A percentile compares a stretch with the other conserved stretches of the same genome.
Evolutionary conservation across 2,888 invertebrate genomes (phyloP).

Genomic region (Pseudanteris insignis): DNA sequence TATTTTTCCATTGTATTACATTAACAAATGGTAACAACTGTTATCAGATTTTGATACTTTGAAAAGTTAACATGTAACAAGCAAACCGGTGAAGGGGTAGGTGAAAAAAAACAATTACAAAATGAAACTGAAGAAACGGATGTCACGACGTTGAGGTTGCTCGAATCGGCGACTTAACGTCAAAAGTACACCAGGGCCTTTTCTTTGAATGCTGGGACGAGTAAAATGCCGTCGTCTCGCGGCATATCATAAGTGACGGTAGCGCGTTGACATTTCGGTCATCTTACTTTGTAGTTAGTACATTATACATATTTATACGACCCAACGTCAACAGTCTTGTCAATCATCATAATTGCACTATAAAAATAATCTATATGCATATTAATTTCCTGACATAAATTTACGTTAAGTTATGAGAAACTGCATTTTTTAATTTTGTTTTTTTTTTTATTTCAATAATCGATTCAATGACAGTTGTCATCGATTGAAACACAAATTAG

Average conservation of each 20-base stretch:
- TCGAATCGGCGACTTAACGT: slow-evolving; percentile 32
- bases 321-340: slow-evolving; percentile 38
- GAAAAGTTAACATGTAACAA: too few relatives aligned
- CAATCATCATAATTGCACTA: slow-evolving; percentile 31
- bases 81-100: too few relatives aligned
- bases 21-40: too few relatives aligned
- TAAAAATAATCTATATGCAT: slow-evolving; percentile 19
- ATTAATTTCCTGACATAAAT: too few relatives aligned
- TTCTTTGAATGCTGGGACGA: slow-evolving; percentile 37
- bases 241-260: slow-evolving; percentile 38
- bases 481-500: too few relatives aligned
- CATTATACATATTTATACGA: slow-evolving; percentile 41
- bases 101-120: background rate
- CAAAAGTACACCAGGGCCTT: slow-evolving; percentile 33
- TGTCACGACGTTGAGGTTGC: slow-evolving; percentile 35
- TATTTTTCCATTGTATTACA: too few relatives aligned
- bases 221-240: slow-evolving; percentile 39
- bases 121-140: slow-evolving; percentile 11
- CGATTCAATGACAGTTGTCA: too few relatives aligned
- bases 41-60: too few relatives aligned
- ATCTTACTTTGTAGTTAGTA: slow-evolving; percentile 45
- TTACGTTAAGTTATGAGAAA: too few relatives aligned
- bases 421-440: too few relatives aligned
- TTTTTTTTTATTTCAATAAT: too few relatives aligned
- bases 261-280: slow-evolving; percentile 40